Base-by-base conservation (phyloP, 2,113 vertebrate species). In the Mustelus asterias region DNA sequence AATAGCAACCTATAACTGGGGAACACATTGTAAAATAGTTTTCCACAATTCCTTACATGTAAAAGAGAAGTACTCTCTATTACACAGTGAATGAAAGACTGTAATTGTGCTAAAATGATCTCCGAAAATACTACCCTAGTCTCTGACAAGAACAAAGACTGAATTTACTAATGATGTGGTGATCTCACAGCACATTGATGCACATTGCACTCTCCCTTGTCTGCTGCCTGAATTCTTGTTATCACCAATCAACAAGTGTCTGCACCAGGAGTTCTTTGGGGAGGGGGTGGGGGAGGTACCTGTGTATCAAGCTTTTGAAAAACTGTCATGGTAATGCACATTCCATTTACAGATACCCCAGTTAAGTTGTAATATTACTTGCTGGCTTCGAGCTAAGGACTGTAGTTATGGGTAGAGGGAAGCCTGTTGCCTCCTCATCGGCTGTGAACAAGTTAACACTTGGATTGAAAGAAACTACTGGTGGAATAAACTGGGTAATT, bases 21-120 rank as follows among this genome's bases (percentile, higher is more conserved):
- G 97, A 97, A 98, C 98, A 97, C 97, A 97, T 96, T 97, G 96
- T 97, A 97, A 33, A 63, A 97, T 97, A 72, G 94, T 97, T 97
- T 98, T 97, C 97, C 97, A 96, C 96, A 96, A 96, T 96, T 97
- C 97, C 97, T 96, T 96, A 96, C 96, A 97, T 97, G 97, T 98
- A 97, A 98, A 98, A 98, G 97, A 98, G 97, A 97, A 97, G 97
- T 96, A 96, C 89, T 96, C 96, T 96, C 97, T 69, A 3, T 95
- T 96, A 96, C 96, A 96, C 97, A 92, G 96, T 96, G 96, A 95
- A 97, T 98, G 98, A 98, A 98, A 98, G 97, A 97, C 7, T 0
- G 96, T 97, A 97, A 98, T 98, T 98, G 98, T 98, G 97, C 97
- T 97, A 97, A 97, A 97, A 97, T 96, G 97, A 97, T 98, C 97